These are phyloP conservation scores for Leptodactylus fallax DNA, from an alignment of 2,797 vertebrate species.

Conservation along the genomic window DNA sequence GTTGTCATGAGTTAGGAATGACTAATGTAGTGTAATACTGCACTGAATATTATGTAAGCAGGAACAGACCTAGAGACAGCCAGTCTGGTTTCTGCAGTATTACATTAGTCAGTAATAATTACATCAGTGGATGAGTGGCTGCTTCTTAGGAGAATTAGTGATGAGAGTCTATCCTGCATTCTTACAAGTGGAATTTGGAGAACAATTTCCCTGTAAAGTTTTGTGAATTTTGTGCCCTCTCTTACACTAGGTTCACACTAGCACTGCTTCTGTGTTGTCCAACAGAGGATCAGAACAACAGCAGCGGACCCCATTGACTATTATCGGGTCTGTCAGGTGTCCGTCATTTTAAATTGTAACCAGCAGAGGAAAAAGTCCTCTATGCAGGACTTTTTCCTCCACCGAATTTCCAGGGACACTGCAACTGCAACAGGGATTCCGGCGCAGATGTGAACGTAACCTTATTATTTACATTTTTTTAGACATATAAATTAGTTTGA, in stretches of 20 bases:
- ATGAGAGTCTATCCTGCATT: neutral
- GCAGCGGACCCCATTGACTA: no score
- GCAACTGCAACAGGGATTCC: no score
- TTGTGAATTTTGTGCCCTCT: neutral
- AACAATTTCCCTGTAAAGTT: neutral
- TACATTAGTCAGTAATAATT: slow-evolving; percentile 41
- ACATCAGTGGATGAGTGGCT: slow-evolving; percentile 20
- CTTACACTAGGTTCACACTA: neutral
- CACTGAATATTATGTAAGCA: neutral
- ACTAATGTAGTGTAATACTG: neutral
- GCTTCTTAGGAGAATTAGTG: slow-evolving; percentile 14
- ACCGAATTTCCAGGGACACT: no score
- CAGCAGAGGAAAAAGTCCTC: no score
- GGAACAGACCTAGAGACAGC: slow-evolving; percentile 15
- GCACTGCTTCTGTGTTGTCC: no score
- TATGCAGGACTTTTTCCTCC: no score
- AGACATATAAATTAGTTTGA: no score
- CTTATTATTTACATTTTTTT: neutral
- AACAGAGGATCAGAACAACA: no score
- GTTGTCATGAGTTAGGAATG: slow-evolving; percentile 6
- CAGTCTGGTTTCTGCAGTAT: slow-evolving; percentile 33
- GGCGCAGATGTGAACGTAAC: no score
- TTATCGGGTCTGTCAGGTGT: no score
- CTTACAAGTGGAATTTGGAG: neutral
- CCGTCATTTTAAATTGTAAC: no score